Base-by-base conservation (phyloP, 2,113 vertebrate species). In the Chascanopsetta lugubris region DNA sequence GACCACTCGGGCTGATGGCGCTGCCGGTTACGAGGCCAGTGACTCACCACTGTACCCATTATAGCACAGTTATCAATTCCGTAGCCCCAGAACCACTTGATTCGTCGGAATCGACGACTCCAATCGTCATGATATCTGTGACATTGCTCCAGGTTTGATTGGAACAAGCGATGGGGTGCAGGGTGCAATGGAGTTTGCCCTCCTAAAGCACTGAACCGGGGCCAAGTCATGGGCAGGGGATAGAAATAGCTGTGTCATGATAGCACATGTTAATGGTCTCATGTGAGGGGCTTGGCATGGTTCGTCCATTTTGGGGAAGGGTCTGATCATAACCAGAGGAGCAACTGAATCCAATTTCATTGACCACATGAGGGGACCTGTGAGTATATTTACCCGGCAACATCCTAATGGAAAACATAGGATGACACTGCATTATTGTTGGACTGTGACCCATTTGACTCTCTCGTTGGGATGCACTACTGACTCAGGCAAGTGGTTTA, bases 391-490 rank as follows among this genome's bases (percentile, higher is more conserved):
- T 12, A 20, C 55, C n/a, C 49, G 48, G 27, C 29, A 26, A 55
- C 36, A 25, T 47, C 43, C 18, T 34, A 20, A 46, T n/a, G 36
- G 20, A 42, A 61, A 62, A 17, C 5, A 11, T 25, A 69, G 18
- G 42, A 64, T 63, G 51, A 36, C 22, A 67, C 60, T 56, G 36
- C 15, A 25, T 66, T 38, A 36, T n/a, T 48, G 65, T 47, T 60
- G 56, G 20, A 43, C 22, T 69, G 61, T 58, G 61, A 69, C 34
- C 17, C 54, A 55, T 63, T 47, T 66, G 36, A 46, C 24, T 38
- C 25, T 57, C 45, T 77, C 53, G 56, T 63, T 46, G 61, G 42
- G 69, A 79, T 72, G 76, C 53, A 70, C 59, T 69, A 5, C 24
- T 53, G 58, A 81, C 27, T 69, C 50, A 55, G 34, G 34, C 34